phyloP scores from a whole-genome alignment of 2,113 vertebrate species.

The Geococcyx californianus region DNA sequence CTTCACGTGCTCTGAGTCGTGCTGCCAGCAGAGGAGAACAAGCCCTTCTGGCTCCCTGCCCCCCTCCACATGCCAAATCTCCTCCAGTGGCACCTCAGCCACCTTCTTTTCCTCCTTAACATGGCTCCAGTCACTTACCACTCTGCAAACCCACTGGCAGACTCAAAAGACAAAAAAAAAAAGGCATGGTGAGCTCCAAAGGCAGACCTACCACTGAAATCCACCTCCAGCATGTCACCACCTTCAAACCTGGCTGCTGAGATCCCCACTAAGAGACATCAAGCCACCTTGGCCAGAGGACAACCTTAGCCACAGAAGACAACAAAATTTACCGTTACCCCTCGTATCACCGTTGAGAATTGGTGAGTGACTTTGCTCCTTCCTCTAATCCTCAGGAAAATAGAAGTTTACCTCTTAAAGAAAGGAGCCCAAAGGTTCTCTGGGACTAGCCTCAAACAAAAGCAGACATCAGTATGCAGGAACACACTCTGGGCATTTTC shows the following conservation, averaged over 20 bases:
- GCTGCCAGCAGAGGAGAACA: constrained; percentile 6
- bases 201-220: not conserved
- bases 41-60: constrained; percentile 28
- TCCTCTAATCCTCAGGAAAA: not conserved
- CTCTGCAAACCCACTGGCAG: not conserved
- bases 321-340: accelerated
- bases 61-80: not conserved
- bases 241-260: not conserved
- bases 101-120: not conserved
- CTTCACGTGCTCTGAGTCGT: not conserved
- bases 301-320: not conserved
- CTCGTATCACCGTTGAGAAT: accelerated
- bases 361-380: accelerated
- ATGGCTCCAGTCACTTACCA: accelerated
- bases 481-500: not conserved
- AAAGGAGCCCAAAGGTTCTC: not conserved
- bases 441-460: not conserved
- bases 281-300: accelerated
- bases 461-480: not conserved
- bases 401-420: not conserved
- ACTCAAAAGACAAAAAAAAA: not conserved
- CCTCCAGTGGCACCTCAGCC: not conserved
- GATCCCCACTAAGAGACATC: not conserved
- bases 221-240: accelerated
- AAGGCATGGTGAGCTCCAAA: not conserved